Percentiles rank a stretch among this genome's conserved stretches.
phyloP scores from a whole-genome alignment of 1,140 invertebrate species.

The Vollenhovia emeryi region DNA sequence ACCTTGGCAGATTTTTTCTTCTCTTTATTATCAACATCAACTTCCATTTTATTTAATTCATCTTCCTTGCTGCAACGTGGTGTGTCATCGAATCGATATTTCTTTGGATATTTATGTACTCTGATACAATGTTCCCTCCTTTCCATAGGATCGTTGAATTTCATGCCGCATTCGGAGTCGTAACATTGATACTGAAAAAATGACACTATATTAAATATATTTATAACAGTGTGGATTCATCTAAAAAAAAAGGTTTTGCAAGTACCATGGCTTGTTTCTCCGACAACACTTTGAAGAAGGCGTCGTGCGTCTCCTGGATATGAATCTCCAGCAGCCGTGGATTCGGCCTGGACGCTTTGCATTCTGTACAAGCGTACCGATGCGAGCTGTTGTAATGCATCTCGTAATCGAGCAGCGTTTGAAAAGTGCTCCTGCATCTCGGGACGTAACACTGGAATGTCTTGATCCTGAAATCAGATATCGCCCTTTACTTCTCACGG shows the following conservation, averaged over 20 bases:
- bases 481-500: not conserved
- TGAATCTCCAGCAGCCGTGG: conserved; percentile 90
- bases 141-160: conserved; percentile 85
- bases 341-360: conserved; percentile 87
- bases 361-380: conserved; percentile 84
- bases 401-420: conserved; percentile 83
- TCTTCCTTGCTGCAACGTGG: conserved; percentile 66
- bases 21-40: conserved; percentile 42
- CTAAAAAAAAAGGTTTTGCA: conserved; percentile 48
- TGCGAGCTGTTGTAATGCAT: conserved; percentile 85
- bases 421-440: conserved; percentile 81
- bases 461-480: conserved; percentile 78
- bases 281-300: conserved; percentile 88
- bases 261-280: conserved; percentile 88
- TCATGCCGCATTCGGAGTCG: conserved; percentile 87
- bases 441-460: conserved; percentile 82
- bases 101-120: conserved; percentile 88
- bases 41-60: conserved; percentile 67
- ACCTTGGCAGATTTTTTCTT: conserved; percentile 33
- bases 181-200: conserved; percentile 88
- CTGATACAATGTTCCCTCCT: conserved; percentile 87
- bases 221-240: conserved; percentile 7
- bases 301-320: conserved; percentile 89
- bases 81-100: conserved; percentile 87
- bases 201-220: conserved; percentile 60